A percentile compares a stretch with the other conserved stretches of the same genome.
phyloP scores from a whole-genome alignment of 1,140 invertebrate genomes.

The Rhagoletis zephyria region DNA sequence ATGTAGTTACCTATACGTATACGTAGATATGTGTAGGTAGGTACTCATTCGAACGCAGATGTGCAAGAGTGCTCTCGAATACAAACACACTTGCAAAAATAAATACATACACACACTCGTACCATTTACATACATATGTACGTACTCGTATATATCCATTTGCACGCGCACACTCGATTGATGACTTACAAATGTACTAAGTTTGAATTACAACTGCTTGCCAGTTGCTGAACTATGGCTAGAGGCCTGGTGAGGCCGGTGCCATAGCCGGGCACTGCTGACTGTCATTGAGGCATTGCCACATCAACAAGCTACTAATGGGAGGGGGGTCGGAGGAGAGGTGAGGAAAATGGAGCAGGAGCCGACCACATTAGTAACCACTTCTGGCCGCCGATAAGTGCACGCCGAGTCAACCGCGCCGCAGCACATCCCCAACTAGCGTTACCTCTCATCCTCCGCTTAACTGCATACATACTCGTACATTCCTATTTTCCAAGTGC shows the following conservation, averaged over 20 bases:
- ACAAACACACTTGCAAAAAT: background rate
- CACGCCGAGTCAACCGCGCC: background rate
- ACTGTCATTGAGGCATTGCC: background rate
- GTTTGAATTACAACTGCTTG: conserved; percentile 44
- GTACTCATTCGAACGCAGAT: conserved; percentile 4
- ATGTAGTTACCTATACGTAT: no score
- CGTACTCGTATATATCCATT: no score
- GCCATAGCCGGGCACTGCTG: background rate
- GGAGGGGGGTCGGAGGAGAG: background rate
- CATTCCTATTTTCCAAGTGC: background rate
- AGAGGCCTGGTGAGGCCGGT: background rate
- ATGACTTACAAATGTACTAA: conserved; percentile 32
- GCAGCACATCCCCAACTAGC: background rate
- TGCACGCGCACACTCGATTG: background rate
- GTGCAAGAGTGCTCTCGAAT: conserved; percentile 36
- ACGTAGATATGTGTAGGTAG: no score
- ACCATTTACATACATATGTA: no score
- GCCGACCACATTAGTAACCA: conserved; percentile 23
- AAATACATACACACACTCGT: background rate
- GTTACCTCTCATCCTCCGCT: background rate
- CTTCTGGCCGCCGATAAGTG: conserved; percentile 15
- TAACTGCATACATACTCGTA: background rate
- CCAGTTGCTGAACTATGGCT: background rate
- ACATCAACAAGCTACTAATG: background rate
- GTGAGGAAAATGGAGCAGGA: background rate